Conservation (phyloP, 1,140 invertebrate species). For the Drosophila chauvacae region DNA sequence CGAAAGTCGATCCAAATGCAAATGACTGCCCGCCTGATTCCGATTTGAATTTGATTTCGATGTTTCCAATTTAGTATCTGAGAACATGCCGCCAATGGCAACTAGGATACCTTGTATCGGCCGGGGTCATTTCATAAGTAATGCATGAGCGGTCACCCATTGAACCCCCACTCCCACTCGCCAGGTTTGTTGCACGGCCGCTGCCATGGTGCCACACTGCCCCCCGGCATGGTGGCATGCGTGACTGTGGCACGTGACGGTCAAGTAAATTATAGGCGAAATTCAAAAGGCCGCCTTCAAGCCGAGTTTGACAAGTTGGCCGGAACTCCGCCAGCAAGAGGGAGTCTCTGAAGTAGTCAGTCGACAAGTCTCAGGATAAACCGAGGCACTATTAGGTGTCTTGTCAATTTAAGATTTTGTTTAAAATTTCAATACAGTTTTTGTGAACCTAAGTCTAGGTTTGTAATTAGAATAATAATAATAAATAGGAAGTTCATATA, state of each 20-base stretch:
- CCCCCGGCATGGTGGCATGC: conserved; percentile 46
- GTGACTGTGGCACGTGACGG: conserved; percentile 71
- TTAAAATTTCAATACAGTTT: background rate
- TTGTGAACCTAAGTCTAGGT: too few relatives aligned
- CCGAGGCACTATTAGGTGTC: conserved; percentile 19
- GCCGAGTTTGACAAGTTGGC: conserved; percentile 17
- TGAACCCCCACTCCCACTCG: conserved; percentile 4
- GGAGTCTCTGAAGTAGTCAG: conserved; percentile 17
- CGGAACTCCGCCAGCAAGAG: conserved; percentile 1
- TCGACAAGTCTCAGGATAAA: conserved; percentile 59
- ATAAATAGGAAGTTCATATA: too few relatives aligned
- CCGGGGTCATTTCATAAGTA: conserved; percentile 67
- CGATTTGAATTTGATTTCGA: conserved; percentile 50
- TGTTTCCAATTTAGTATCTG: conserved; percentile 48
- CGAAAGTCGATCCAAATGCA: conserved; percentile 43
- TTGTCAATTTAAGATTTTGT: background rate
- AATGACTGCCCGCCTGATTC: conserved; percentile 38
- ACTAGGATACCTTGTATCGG: conserved; percentile 45
- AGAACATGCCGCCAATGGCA: conserved; percentile 48
- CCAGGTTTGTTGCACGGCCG: conserved; percentile 51
- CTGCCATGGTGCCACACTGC: background rate
- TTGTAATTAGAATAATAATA: too few relatives aligned
- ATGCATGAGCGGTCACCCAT: conserved; percentile 68
- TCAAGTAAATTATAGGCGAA: conserved; percentile 77
- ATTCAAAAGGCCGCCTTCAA: conserved; percentile 49